Conservation (phyloP, 2,113 vertebrate species). For the Corythaixoides concolor region DNA sequence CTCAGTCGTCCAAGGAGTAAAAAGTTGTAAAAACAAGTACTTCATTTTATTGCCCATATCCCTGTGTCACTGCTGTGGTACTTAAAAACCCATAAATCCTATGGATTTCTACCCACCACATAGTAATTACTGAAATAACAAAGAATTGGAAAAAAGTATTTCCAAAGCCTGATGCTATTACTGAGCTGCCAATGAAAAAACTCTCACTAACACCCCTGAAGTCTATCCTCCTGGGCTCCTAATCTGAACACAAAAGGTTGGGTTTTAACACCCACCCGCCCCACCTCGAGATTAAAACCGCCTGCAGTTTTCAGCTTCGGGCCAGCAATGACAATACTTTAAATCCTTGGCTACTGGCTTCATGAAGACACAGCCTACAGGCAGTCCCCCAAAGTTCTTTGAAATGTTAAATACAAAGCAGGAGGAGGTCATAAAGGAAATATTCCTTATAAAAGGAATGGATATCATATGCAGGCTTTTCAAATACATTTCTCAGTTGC, state of each 20-base stretch:
- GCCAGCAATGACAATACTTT: slow-evolving; percentile 62
- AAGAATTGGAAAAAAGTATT: slow-evolving; percentile 22
- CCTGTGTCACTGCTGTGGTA: neutral
- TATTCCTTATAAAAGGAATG: slow-evolving; percentile 51
- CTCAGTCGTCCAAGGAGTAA: neutral
- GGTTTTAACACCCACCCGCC: slow-evolving; percentile 26
- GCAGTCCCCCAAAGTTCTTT: slow-evolving; percentile 60
- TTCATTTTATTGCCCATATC: neutral
- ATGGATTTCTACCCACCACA: slow-evolving; percentile 46
- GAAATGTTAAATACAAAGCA: slow-evolving; percentile 71
- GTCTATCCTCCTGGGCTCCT: slow-evolving; percentile 44
- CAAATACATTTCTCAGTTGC: slow-evolving; percentile 18
- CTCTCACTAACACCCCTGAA: slow-evolving; percentile 23
- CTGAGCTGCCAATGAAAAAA: slow-evolving; percentile 40
- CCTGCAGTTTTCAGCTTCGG: slow-evolving; percentile 58
- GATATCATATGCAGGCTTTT: slow-evolving; percentile 36
- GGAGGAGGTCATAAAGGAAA: slow-evolving; percentile 55
- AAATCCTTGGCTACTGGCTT: slow-evolving; percentile 67
- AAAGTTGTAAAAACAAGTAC: slow-evolving; percentile 15
- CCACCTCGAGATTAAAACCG: slow-evolving; percentile 49
- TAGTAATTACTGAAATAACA: slow-evolving; percentile 44
- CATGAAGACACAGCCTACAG: slow-evolving; percentile 34
- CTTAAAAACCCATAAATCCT: neutral
- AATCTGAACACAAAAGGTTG: slow-evolving; percentile 76
- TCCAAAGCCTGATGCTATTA: slow-evolving; percentile 47